Evolutionary conservation across 2,797 vertebrate genomes (phyloP), one percentile per base, ranked within the genome.

Genomic region (Garrulus glandarius): DNA sequence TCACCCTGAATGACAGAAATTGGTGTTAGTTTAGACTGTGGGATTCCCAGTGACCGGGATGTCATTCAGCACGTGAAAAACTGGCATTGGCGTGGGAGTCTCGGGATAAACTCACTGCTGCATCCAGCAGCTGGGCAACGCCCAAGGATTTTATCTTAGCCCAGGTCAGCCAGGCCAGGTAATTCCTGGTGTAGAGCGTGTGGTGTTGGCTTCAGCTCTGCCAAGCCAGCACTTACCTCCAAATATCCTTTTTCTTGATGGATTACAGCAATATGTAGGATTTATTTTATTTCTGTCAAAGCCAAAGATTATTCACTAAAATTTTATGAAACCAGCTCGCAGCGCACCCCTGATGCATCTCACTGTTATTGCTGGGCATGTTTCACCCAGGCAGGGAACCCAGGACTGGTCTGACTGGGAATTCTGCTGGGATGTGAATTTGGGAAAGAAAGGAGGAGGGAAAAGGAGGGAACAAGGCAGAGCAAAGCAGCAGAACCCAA

Each of bases 91-190:
- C 52, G 6, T 2, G 3, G 20, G 16, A 50, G 10, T 50, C 77
- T 89, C 37, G 5, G 70, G 70, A 75, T 39, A 43, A 92, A 59
- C 57, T 23, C n/a, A 11, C 13, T 44, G 83, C 72, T 36, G 71
- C 82, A 82, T 14, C 36, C 29, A 71, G 65, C 76, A 77, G 12
- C 4, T 95, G 94, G 76, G 84, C 89, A 80, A 36, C 63, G 76
- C 68, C 97, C 95, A 92, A 92, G 95, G 96, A 95, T 94, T 86
- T 79, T 56, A 53, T 92, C 89, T 65, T 78, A 84, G 13, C 86
- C 83, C 10, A 50, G 93, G 60, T 49, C 79, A 70, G 87, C 83
- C 81, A 92, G 75, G 81, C 39, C 0, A 1, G 79, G 50, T 37
- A 61, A 86, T 5, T 34, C 34, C 5, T 10, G 11, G 75, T 32